Conservation (phyloP, 1,140 invertebrate genomes). For the Harpegnathos saltator region DNA sequence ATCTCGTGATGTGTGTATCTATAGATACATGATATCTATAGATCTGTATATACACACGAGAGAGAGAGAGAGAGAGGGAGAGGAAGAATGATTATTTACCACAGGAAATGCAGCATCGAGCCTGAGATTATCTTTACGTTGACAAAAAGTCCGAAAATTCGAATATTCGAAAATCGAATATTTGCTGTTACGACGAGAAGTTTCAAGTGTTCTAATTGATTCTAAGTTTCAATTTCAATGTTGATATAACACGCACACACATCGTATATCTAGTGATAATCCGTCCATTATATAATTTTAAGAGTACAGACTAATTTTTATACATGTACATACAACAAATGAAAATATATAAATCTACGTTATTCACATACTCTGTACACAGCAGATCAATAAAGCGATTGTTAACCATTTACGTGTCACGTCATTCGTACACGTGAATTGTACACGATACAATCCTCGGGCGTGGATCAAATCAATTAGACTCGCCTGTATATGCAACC, state of each 20-base stretch:
- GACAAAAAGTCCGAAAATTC: background rate
- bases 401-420: background rate
- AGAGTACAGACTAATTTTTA: constrained; percentile 32
- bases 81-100: constrained; percentile 10
- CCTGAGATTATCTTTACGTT: background rate
- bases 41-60: too few species aligned
- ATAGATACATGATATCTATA: background rate
- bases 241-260: background rate
- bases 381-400: constrained; percentile 34
- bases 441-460: background rate
- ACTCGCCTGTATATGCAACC: constrained; percentile 34
- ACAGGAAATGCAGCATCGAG: background rate
- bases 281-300: constrained; percentile 43
- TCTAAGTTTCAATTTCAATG: too few species aligned
- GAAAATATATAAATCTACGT: background rate
- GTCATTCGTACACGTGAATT: background rate
- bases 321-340: constrained; percentile 20
- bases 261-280: constrained; percentile 16
- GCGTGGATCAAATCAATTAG: constrained; percentile 18
- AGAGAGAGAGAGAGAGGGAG: too few species aligned
- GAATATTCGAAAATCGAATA: background rate
- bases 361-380: background rate
- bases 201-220: too few species aligned
- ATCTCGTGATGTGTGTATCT: too few species aligned
- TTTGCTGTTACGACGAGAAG: background rate